Evolutionary conservation across 2,113 vertebrate species (phyloP), one percentile per base, ranked within the genome.

Genomic region (Antigone vipio): DNA sequence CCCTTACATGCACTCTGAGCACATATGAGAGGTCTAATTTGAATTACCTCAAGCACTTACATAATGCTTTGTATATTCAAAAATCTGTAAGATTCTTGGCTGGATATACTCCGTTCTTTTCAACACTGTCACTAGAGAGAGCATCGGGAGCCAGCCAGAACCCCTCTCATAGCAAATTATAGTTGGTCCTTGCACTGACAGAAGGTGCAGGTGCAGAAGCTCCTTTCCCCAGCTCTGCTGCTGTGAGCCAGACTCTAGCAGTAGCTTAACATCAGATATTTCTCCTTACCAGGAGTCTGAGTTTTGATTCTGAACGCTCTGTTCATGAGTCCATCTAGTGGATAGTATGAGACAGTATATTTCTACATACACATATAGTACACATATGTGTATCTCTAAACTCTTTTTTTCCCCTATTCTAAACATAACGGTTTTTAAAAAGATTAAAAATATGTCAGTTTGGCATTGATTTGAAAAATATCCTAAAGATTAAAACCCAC

Each of bases 311-410:
- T 78, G 60, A 92, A 94, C 77, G 35, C 11, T 58, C 88, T 92
- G 58, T 92, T 95, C 74, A 55, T 38, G 84, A 93, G 94, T 97
- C 94, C 97, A 92, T 95, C 89, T 95, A 96, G 94, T 92, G 91
- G 94, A 89, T 89, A 91, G 9, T 75, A 87, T 27, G 69, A 85
- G 60, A 87, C 4, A 93, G 29, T 52, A 29, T 91, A 82, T 78
- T 87, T 87, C 68, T 81, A 45, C 35, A 62, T 42, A 55, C 0
- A 3, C 11, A 26, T 32, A 21, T 2, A 50, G 22, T 40, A 38
- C 17, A 34, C 1, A 24, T 12, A 49, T 4, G 1, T 24, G 5
- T 26, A 42, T 42, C 18, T 64, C 35, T 64, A 27, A 82, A 62
- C 16, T 42, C 5, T 38, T 49, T 29, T 67, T 69, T 17, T 2